Conservation (phyloP, 2,113 vertebrate species). For the Pteruthius melanotis region DNA sequence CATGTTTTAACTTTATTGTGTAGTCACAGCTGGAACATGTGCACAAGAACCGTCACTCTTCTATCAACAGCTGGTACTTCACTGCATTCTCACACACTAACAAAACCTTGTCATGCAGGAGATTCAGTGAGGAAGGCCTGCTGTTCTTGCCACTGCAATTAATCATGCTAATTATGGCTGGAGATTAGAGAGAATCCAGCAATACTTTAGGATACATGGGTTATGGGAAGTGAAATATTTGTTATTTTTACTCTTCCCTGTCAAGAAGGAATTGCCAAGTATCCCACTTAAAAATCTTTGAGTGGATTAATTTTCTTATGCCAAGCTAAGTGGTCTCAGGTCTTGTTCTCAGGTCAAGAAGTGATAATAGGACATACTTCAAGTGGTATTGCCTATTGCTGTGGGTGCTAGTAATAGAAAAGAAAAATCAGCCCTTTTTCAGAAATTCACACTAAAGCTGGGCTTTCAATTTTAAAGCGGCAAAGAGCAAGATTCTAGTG, state of each 20-base stretch:
- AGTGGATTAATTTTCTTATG: neutral
- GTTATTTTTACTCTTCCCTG: neutral
- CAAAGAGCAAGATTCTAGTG: neutral
- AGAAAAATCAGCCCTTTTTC: neutral
- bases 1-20: neutral
- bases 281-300: neutral
- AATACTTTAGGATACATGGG: neutral
- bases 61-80: neutral
- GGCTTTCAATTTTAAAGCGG: neutral
- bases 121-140: neutral
- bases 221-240: neutral
- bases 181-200: neutral
- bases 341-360: neutral
- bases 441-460: neutral
- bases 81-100: neutral
- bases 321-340: neutral
- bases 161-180: neutral
- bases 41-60: neutral
- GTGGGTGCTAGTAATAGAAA: neutral
- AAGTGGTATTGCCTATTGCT: neutral
- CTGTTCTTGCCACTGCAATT: neutral
- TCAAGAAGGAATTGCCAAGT: neutral
- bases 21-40: conserved; percentile 3
- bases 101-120: neutral
- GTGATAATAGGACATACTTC: neutral